A percentile compares a stretch with the other conserved stretches of the same genome.
Conservation (phyloP, 2,113 vertebrate species). For the Petromus typicus region DNA sequence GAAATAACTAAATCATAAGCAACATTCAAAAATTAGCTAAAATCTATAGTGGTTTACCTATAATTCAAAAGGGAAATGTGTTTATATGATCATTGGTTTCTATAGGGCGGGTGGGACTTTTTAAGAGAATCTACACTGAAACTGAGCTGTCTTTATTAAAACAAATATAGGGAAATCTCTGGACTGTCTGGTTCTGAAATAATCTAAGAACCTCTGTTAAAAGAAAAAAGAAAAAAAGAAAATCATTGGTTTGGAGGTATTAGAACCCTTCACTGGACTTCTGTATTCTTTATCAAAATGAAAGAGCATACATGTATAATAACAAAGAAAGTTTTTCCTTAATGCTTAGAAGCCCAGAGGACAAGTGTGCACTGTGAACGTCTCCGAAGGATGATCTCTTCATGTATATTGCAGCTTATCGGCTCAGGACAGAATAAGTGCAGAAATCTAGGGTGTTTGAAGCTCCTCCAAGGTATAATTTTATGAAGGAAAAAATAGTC, state of each 20-base stretch:
- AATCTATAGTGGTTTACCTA: conserved; percentile 16
- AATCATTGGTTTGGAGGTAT: conserved; percentile 8
- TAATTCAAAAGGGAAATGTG: conserved; percentile 28
- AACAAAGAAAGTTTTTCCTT: conserved; percentile 17
- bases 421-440: neutral
- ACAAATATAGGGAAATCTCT: neutral
- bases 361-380: neutral
- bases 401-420: neutral
- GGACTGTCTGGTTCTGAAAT: conserved; percentile 1
- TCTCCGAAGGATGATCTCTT: neutral
- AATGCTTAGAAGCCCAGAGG: neutral
- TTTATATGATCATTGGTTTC: neutral
- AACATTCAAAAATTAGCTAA: conserved; percentile 27
- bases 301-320: conserved; percentile 16
- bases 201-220: neutral
- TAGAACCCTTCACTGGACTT: neutral
- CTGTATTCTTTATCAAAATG: conserved; percentile 41
- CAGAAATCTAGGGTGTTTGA: neutral
- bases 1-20: conserved; percentile 53
- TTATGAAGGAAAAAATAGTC: neutral
- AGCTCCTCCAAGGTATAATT: neutral
- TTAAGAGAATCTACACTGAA: neutral
- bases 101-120: neutral
- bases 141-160: neutral
- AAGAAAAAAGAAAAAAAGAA: neutral